Evolutionary conservation across 2,113 vertebrate genomes (phyloP).

Genomic region (Myrmecophaga tridactyla): DNA sequence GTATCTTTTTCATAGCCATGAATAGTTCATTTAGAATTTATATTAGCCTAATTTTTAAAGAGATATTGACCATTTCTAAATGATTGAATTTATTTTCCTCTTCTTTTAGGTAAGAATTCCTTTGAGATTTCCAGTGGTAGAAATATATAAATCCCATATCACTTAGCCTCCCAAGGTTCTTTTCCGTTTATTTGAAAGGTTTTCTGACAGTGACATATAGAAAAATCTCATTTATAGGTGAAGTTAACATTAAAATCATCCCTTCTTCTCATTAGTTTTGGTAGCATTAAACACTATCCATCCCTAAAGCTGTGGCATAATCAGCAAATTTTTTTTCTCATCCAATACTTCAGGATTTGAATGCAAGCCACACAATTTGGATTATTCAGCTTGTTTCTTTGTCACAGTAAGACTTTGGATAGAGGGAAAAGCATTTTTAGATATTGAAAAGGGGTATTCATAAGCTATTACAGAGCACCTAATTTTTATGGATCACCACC

Average conservation of each 20-base stretch:
- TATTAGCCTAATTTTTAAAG: conserved; percentile 69
- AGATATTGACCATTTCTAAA: conserved; percentile 63
- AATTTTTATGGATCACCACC: neutral
- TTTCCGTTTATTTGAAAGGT: conserved; percentile 3
- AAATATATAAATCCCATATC: neutral
- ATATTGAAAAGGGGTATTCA: neutral
- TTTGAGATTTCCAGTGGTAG: conserved; percentile 61
- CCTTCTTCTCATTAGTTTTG: neutral
- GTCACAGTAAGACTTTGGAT: neutral
- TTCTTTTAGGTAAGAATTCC: conserved; percentile 49
- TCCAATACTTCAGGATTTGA: conserved; percentile 5
- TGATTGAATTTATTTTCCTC: conserved; percentile 59
- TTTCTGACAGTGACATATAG: neutral
- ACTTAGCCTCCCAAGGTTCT: neutral
- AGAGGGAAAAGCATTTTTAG: neutral
- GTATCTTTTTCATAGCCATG: conserved; percentile 44
- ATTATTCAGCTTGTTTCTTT: neutral
- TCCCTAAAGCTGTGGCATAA: neutral
- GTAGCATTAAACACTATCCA: neutral
- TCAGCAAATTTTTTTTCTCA: conserved; percentile 17
- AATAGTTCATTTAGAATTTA: conserved; percentile 66
- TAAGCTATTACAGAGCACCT: neutral
- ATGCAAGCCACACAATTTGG: neutral
- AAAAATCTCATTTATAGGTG: neutral
- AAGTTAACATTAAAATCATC: neutral